A percentile compares a stretch with the other conserved stretches of the same genome.
These are phyloP conservation scores for Trichogramma pretiosum DNA, from an alignment of 1,140 invertebrate species.

Conservation along the genomic window DNA sequence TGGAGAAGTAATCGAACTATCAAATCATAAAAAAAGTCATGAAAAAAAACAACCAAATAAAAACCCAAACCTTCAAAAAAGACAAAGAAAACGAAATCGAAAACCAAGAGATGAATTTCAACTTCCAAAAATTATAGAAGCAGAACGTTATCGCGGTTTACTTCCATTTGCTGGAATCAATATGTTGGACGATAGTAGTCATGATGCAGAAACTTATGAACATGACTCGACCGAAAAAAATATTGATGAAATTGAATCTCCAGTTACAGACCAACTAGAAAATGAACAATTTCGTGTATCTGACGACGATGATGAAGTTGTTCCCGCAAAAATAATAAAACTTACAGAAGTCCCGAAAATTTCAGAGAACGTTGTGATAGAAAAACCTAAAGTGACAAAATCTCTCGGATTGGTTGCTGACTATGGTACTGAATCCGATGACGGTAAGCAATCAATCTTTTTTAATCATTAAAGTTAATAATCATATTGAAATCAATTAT, in stretches of 20 bases:
- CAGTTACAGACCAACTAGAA: neutral
- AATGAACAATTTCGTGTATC: slow-evolving; percentile 6
- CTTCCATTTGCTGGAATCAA: slow-evolving; percentile 31
- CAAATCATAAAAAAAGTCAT: neutral
- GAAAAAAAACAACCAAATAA: slow-evolving; percentile 12
- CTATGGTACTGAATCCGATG: slow-evolving; percentile 31
- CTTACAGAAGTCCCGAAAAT: neutral
- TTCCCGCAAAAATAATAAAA: slow-evolving; percentile 1
- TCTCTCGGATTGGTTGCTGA: slow-evolving; percentile 30
- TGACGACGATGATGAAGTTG: slow-evolving; percentile 3
- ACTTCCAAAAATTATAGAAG: no score
- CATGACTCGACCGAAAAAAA: no score
- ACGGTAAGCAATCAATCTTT: slow-evolving; percentile 24
- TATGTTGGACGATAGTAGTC: no score
- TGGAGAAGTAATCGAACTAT: slow-evolving; percentile 54
- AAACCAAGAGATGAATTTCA: neutral
- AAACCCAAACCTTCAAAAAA: slow-evolving; percentile 20
- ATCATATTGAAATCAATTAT: slow-evolving; percentile 10
- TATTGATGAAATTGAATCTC: slow-evolving; percentile 25
- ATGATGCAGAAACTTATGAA: no score
- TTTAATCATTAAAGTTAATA: slow-evolving; percentile 2
- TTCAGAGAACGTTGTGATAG: no score
- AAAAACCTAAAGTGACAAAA: neutral
- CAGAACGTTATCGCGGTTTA: slow-evolving; percentile 30
- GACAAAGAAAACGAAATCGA: neutral